Evolutionary conservation across 1,140 invertebrate genomes (phyloP), one percentile per base, ranked within the genome.

Genomic region (Euwallacea fornicatus): DNA sequence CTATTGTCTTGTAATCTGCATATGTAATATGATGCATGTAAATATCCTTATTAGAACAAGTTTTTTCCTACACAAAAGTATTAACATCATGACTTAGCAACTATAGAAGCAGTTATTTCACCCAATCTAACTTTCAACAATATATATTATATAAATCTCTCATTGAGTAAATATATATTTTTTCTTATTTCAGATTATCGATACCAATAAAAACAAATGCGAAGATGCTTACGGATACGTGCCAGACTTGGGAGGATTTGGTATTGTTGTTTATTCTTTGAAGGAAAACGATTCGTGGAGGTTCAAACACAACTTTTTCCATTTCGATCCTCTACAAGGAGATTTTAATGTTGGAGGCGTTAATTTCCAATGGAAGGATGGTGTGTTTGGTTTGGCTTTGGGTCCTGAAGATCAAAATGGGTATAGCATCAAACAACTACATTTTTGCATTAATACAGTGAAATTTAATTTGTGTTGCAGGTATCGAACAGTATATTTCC

Each of bases 361-460:
- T 4, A 86, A 88, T 73, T 92, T 92, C 85, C 90, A 92, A 77
- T 92, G 90, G 90, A 90, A 88, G 0, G 91, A 92, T 78, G 90
- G 91, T 8, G 82, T 92, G 0, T 91, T 92, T 69, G 88, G 88
- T 42, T 69, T 92, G 69, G 88, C 90, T 3, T 78, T 92, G 15
- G 75, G 77, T 53, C 74, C 73, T 13, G 50, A 54, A 69, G 66
- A 74, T 11, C 55, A 71, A 59, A 74, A 73, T 60, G 77, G 77
- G 77, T 77, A 71, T 7, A 11, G 13, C 21, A 4, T 33, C 21
- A 4, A 33, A 33, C 4, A 33, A 1, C 13, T 50, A 50, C 10
- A 6, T 50, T 50, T 50, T 6, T 50, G 13, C 13, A 62, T 62
- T 62, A 9, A 42, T 42, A 1, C 16, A 58, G 16, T 58, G 42